Conservation (phyloP, 2,888 invertebrate species). For the Tuta absoluta region DNA sequence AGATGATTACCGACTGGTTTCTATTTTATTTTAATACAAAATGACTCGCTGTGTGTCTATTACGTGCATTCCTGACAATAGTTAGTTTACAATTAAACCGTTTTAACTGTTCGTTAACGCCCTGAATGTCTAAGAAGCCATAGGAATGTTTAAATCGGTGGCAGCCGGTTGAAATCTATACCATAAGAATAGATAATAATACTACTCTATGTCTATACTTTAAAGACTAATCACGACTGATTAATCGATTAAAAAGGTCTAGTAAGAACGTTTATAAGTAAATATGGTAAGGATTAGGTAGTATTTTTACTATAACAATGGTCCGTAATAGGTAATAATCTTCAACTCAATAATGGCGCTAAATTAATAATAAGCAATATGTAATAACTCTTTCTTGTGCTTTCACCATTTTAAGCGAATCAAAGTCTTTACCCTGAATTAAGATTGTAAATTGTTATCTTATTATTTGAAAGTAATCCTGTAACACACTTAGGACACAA, state of each 20-base stretch:
- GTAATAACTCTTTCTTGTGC: too few species aligned
- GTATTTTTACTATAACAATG: too few species aligned
- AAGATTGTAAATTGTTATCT: too few species aligned
- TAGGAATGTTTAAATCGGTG: constrained; percentile 13
- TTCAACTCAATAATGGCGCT: too few species aligned
- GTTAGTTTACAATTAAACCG: neutral
- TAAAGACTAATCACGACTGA: neutral
- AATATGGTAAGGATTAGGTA: too few species aligned
- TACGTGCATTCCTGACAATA: neutral
- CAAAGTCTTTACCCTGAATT: too few species aligned
- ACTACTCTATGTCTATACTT: too few species aligned
- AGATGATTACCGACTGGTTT: neutral
- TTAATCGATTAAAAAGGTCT: neutral
- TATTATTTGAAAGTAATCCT: neutral
- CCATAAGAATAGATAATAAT: neutral
- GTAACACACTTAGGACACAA: neutral
- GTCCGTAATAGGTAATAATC: too few species aligned
- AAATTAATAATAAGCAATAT: too few species aligned
- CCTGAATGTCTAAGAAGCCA: constrained; percentile 13
- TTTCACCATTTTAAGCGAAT: too few species aligned
- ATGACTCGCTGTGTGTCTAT: neutral
- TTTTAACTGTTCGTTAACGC: neutral
- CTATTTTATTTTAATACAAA: neutral
- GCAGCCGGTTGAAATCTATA: constrained; percentile 1
- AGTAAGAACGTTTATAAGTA: neutral